Percentiles rank a stretch among this genome's conserved stretches.
These are phyloP conservation scores for Gobionotothen gibberifrons DNA, from an alignment of 2,797 vertebrate species.

Conservation along the genomic window DNA sequence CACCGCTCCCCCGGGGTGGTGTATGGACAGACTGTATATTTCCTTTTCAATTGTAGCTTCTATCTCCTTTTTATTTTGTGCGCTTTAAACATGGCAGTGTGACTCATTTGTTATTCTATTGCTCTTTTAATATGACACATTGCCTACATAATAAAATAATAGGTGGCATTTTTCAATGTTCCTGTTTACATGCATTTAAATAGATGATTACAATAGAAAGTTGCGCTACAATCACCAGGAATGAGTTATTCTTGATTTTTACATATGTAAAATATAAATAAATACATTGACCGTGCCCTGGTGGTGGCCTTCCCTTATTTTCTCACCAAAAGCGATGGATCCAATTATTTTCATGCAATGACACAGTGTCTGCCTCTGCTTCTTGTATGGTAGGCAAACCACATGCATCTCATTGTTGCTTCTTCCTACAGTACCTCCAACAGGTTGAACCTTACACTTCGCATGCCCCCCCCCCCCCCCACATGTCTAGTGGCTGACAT, in stretches of 20 bases:
- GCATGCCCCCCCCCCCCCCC: background rate
- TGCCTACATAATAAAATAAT: background rate
- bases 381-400: conserved; percentile 1
- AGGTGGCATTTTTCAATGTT: background rate
- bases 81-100: conserved; percentile 27
- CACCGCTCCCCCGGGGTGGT: conserved; percentile 44
- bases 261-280: too few relatives aligned
- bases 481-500: conserved; percentile 1
- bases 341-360: background rate
- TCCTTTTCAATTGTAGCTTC: conserved; percentile 26
- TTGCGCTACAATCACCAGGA: background rate
- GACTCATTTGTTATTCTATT: background rate
- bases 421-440: background rate
- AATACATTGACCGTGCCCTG: too few relatives aligned
- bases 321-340: background rate
- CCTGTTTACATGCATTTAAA: conserved; percentile 2
- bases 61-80: conserved; percentile 19
- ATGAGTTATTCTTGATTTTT: background rate
- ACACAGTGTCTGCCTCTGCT: background rate
- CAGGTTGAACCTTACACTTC: background rate
- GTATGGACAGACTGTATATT: conserved; percentile 37
- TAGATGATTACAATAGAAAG: conserved; percentile 6
- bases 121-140: background rate
- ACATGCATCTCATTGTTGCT: conserved; percentile 7
- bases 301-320: background rate